A percentile compares a stretch with the other conserved stretches of the same genome.
Conservation (phyloP, 2,797 vertebrate genomes). For the Mallotus villosus region DNA sequence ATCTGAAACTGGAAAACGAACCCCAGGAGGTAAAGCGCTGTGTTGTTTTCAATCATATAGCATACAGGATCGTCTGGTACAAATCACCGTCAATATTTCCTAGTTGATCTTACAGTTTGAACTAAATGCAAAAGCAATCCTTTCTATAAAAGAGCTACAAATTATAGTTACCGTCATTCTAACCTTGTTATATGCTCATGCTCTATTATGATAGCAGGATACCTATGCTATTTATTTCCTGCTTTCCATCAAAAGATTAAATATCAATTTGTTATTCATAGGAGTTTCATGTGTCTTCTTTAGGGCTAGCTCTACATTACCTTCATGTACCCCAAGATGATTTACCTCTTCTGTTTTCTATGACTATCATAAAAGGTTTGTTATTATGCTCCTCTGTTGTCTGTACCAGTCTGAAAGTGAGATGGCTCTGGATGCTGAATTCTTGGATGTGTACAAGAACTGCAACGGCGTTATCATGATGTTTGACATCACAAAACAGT, state of each 20-base stretch:
- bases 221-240: neutral
- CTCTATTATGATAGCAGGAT: no score
- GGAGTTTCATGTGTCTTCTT: no score
- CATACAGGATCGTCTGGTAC: neutral
- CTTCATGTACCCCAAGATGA: no score
- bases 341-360: neutral
- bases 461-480: constrained; percentile 88
- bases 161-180: neutral
- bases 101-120: neutral
- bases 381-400: neutral
- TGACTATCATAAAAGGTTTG: neutral
- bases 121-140: neutral
- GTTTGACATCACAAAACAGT: constrained; percentile 92
- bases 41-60: constrained; percentile 1
- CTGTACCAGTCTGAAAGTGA: constrained; percentile 74
- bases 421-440: constrained; percentile 85
- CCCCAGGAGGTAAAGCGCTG: constrained; percentile 78
- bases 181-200: no score
- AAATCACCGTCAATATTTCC: neutral
- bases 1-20: constrained; percentile 85
- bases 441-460: constrained; percentile 88
- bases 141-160: neutral
- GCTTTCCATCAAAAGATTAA: neutral
- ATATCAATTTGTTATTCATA: neutral
- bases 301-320: no score